Base-by-base conservation (phyloP, 2,797 vertebrate genomes). In the Cichlasoma orientale region DNA sequence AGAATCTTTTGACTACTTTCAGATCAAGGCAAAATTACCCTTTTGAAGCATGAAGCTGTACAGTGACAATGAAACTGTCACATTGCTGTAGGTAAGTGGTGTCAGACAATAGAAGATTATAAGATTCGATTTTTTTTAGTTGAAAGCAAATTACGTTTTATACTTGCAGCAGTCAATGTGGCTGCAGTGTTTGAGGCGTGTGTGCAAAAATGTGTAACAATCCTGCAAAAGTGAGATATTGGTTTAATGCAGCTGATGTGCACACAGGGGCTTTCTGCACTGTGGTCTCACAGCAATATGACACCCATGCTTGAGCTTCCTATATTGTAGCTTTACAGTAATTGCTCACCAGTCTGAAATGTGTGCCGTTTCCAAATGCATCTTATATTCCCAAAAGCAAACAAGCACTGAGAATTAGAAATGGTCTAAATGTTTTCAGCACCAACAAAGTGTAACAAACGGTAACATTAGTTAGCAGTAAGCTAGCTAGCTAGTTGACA, bases 331-430 rank as follows among this genome's bases (percentile, higher is more conserved):
- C 1, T 25, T 38, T 38, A 70, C 10, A 33, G 3, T 31, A 29
- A n/a, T 50, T 0, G 0, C 44, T 27, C 29, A 27, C 0, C 0
- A 13, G 18, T 0, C 25, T 50, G 25, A 29, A 0, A 50, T 0
- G 1, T 4, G 10, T 0, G 25, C 16, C 44, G 31, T 68, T 68
- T 50, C 63, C 44, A 68, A n/a, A 50, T n/a, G 12, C 47, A 29
- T 29, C 63, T 50, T 50, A 27, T 6, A 29, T n/a, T 50, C 25
- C 47, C 25, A 19, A 68, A 50, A n/a, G 63, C 63, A 50, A 50
- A 12, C 10, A 47, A 66, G 23, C 47, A 47, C 41, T 8, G 63
- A 0, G 25, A 68, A n/a, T 50, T 47, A 50, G 63, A 50, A 50
- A 29, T 13, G 16, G 18, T 68, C 1, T 19, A 50, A 12, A 0